Percentiles rank a stretch among this genome's conserved stretches.
Conservation (phyloP, 2,888 invertebrate genomes). For the Drosophila eohydei region DNA sequence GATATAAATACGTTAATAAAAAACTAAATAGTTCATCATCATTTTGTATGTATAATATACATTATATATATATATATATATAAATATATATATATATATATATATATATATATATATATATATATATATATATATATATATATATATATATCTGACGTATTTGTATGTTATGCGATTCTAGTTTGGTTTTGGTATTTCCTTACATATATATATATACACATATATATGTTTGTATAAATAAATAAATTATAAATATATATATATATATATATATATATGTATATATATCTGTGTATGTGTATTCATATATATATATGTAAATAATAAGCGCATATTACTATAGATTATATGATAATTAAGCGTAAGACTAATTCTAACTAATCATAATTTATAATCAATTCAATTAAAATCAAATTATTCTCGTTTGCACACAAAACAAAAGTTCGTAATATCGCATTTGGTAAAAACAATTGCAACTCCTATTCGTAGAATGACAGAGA, state of each 20-base stretch:
- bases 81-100: constrained; percentile 22
- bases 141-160: constrained; percentile 15
- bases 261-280: constrained; percentile 33
- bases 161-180: constrained; percentile 4
- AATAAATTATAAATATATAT: constrained; percentile 23
- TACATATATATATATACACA: constrained; percentile 33
- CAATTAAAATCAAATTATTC: constrained; percentile 66
- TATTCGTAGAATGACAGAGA: constrained; percentile 21
- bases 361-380: constrained; percentile 59
- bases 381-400: constrained; percentile 60
- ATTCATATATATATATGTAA: constrained; percentile 37
- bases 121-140: constrained; percentile 23
- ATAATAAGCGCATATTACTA: constrained; percentile 65
- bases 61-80: constrained; percentile 23
- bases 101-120: constrained; percentile 30
- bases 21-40: constrained; percentile 68
- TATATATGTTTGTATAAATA: constrained; percentile 16
- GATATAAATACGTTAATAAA: constrained; percentile 80
- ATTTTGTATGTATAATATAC: constrained; percentile 44
- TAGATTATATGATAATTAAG: constrained; percentile 61
- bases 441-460: constrained; percentile 68
- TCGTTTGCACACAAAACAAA: constrained; percentile 61
- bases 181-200: constrained; percentile 11
- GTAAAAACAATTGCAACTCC: constrained; percentile 51
- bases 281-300: constrained; percentile 29